Evolutionary conservation across 53 echinoderm and acorn worm genomes (phyloP), one percentile per base, ranked within the genome.

Genomic region (Paracentrotus lividus): DNA sequence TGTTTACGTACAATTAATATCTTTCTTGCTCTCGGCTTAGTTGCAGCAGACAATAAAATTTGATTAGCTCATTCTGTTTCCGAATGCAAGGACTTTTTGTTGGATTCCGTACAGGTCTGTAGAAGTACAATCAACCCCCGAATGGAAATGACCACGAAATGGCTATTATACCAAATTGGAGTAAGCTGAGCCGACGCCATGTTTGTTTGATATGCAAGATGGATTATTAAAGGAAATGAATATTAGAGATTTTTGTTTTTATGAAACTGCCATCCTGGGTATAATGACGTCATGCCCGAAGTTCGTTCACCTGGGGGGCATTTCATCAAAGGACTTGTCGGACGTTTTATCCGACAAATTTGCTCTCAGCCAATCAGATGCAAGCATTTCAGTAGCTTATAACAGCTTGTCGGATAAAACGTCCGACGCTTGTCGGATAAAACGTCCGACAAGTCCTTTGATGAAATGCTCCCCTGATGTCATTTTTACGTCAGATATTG

Each of bases 41-140:
- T n/a, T n/a, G n/a, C n/a, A n/a, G n/a, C n/a, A n/a, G n/a, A n/a
- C n/a, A n/a, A n/a, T n/a, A n/a, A n/a, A n/a, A n/a, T n/a, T 81
- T 49, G 81, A 49, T 26, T 44, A 45, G 33, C 47, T 47, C 81
- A n/a, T 81, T 81, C 81, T 47, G 81, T 81, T 44, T 81, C 81
- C 47, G 45, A 81, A 81, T 81, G 45, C 45, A 81, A 81, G 44
- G 44, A 81, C 47, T 12, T 81, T n/a, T 27, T 81, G 13, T 45
- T 18, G 47, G 47, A 38, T n/a, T n/a, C n/a, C n/a, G n/a, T n/a
- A n/a, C n/a, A n/a, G n/a, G n/a, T 36, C 47, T 47, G 33, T 47
- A 44, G 2, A 81, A 81, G 81, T 81, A 47, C 81, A 81, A 10
- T 45, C 27, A 47, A 81, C 81, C 81, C 34, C 36, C 20, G 18